These are phyloP conservation scores for Sabellastarte sp. DNA, from an alignment of 2,888 invertebrate species.

Conservation along the genomic window DNA sequence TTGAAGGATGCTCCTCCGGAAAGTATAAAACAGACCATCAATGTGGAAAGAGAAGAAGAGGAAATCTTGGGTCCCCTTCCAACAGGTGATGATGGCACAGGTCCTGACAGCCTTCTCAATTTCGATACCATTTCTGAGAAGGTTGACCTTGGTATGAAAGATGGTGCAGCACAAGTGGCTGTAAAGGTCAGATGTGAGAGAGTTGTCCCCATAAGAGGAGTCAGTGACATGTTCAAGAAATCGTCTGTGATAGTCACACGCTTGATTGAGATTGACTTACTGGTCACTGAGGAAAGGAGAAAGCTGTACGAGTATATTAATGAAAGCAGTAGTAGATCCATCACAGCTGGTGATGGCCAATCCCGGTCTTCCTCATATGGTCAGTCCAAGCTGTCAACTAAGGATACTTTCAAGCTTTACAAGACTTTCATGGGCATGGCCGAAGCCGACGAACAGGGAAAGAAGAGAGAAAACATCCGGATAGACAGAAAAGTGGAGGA, in stretches of 20 bases:
- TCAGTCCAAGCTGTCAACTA: slow-evolving; percentile 39
- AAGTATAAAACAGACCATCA: slow-evolving; percentile 32
- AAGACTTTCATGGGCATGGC: slow-evolving; percentile 53
- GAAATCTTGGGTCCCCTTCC: slow-evolving; percentile 33
- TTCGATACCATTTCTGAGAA: slow-evolving; percentile 37
- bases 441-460: slow-evolving; percentile 42
- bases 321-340: slow-evolving; percentile 2
- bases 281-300: slow-evolving; percentile 50
- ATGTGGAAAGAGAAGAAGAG: slow-evolving; percentile 35
- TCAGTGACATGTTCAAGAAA: slow-evolving; percentile 56
- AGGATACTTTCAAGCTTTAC: slow-evolving; percentile 54
- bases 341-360: neutral
- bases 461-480: slow-evolving; percentile 11
- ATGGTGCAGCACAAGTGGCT: slow-evolving; percentile 30
- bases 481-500: slow-evolving; percentile 27
- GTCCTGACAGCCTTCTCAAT: slow-evolving; percentile 26
- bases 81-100: neutral
- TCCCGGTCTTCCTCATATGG: neutral
- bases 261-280: slow-evolving; percentile 54
- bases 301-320: slow-evolving; percentile 50
- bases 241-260: slow-evolving; percentile 55
- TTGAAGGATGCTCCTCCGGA: slow-evolving; percentile 20
- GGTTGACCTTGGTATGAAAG: slow-evolving; percentile 30
- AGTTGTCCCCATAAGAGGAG: slow-evolving; percentile 50
- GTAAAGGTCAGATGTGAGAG: slow-evolving; percentile 55